These are phyloP conservation scores for Pyxicephalus adspersus DNA, from an alignment of 2,113 vertebrate species.

Conservation along the genomic window DNA sequence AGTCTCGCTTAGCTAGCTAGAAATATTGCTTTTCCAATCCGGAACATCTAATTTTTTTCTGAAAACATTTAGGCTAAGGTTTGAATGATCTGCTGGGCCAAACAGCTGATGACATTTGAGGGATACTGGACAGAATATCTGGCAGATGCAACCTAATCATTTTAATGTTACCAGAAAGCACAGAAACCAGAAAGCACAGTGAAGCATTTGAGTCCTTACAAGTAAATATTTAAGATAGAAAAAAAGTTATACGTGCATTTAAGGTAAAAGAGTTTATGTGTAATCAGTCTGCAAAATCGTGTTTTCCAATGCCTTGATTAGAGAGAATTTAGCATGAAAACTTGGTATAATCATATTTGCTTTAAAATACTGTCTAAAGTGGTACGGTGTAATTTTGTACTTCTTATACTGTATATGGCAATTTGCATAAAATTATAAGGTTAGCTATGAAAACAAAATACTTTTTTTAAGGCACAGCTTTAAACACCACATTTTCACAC, in stretches of 20 bases:
- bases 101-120: neutral
- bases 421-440: conserved; percentile 23
- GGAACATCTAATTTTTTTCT: conserved; percentile 8
- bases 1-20: conserved; percentile 40
- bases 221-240: neutral
- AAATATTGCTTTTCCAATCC: conserved; percentile 28
- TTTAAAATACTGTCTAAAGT: conserved; percentile 17
- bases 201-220: neutral
- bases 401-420: conserved; percentile 10
- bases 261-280: neutral
- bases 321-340: neutral
- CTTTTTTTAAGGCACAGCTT: neutral
- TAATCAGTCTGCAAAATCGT: conserved; percentile 2
- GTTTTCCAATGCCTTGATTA: conserved; percentile 15
- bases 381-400: conserved; percentile 2
- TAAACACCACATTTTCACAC: neutral
- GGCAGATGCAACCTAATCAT: neutral
- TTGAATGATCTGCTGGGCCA: conserved; percentile 4
- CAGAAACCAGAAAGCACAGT: conserved; percentile 9
- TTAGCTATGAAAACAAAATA: conserved; percentile 23
- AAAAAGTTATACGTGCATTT: neutral
- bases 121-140: neutral
- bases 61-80: conserved; percentile 8
- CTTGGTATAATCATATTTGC: conserved; percentile 6
- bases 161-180: conserved; percentile 1